Percentiles rank a stretch among this genome's conserved stretches.
Conservation (phyloP, 2,113 vertebrate species). For the Argyrosomus japonicus region DNA sequence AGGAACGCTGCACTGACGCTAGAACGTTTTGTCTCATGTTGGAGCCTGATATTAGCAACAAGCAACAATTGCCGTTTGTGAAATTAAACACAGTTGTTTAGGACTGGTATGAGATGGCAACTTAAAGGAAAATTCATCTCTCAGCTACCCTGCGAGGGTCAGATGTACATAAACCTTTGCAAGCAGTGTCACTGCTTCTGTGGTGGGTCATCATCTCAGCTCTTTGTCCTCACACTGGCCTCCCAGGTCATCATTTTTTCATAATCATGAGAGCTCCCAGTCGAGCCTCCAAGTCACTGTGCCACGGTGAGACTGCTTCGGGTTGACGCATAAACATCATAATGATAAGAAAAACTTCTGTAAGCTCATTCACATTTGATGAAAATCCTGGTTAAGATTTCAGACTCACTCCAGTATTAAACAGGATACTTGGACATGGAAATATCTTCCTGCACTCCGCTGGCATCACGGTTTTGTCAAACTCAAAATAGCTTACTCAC, state of each 20-base stretch:
- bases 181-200: no score
- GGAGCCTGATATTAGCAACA: no score
- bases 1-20: no score
- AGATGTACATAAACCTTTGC: no score
- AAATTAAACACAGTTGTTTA: no score
- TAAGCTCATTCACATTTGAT: slow-evolving; percentile 7
- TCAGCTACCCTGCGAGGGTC: no score
- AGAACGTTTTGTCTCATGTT: no score
- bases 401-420: neutral
- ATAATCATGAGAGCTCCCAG: neutral
- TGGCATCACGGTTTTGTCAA: neutral
- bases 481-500: neutral
- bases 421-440: neutral
- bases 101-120: no score
- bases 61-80: no score
- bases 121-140: no score
- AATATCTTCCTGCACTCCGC: neutral
- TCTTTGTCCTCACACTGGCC: neutral
- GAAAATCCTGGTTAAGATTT: neutral
- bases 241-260: neutral
- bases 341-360: neutral
- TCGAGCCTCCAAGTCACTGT: neutral
- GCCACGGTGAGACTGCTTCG: neutral
- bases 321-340: neutral
- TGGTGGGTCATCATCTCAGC: no score